These are phyloP conservation scores for Mycteria americana DNA, from an alignment of 2,797 vertebrate species.

Conservation along the genomic window DNA sequence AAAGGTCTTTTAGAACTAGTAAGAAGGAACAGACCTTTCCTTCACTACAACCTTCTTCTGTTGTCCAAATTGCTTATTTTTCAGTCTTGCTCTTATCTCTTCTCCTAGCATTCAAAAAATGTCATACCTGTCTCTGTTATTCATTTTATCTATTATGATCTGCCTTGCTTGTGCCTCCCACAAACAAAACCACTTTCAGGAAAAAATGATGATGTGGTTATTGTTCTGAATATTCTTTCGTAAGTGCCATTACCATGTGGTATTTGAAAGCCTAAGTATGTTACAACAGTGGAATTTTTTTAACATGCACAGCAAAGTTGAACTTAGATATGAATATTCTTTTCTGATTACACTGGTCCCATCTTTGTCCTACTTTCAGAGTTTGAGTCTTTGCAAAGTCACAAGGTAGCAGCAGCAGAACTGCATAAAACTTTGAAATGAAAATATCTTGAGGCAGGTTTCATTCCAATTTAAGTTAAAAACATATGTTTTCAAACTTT, in stretches of 20 bases:
- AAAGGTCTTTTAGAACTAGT: neutral
- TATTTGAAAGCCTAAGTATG: neutral
- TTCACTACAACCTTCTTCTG: neutral
- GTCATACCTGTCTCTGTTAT: neutral
- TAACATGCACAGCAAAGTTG: neutral
- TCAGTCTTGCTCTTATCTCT: neutral
- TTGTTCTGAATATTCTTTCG: neutral
- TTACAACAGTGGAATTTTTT: neutral
- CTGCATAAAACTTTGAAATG: neutral
- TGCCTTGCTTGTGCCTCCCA: neutral
- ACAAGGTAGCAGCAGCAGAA: neutral
- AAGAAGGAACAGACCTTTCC: neutral
- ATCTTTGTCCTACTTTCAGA: neutral
- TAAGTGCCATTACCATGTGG: neutral
- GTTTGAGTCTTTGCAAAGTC: neutral
- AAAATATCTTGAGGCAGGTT: neutral
- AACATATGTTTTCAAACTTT: neutral
- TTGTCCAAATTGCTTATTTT: neutral
- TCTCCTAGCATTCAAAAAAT: neutral
- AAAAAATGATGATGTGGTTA: neutral
- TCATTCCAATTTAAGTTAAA: neutral
- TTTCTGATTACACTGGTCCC: neutral
- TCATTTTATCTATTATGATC: neutral
- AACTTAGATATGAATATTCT: neutral
- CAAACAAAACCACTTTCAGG: neutral